Evolutionary conservation across 2,113 vertebrate species (phyloP), one percentile per base, ranked within the genome.

Genomic region (Caranx ignobilis): DNA sequence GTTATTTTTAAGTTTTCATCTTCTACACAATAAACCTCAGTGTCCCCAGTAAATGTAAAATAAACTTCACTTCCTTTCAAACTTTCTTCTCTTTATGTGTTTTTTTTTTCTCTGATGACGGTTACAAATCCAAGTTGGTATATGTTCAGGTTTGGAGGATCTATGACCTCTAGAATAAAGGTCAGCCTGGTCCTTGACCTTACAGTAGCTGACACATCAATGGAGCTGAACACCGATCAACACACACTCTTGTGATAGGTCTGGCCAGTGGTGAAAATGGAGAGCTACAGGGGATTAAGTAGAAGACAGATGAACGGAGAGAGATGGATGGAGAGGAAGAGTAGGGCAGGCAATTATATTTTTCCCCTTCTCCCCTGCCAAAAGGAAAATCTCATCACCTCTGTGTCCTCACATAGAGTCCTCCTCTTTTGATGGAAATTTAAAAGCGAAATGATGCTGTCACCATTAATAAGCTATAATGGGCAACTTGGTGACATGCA

Each of bases 301-400:
- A 48, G 65, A 82, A 61, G 74, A 78, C 7, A 71, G 75, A 87
- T 82, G 59, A 87, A 57, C 21, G 34, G 26, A 69, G 73, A 52
- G 37, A 78, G 60, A 77, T 72, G 74, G 83, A 79, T 66, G 1
- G 11, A 83, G 41, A 79, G 66, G 65, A 86, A 83, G 82, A 72
- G 37, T 41, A 18, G 68, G 66, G 70, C 45, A 59, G 75, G 73
- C 5, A n/a, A 48, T 67, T 84, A 71, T 0, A 1, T 64, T 67
- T 83, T 87, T 72, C 48, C 77, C 43, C 55, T 56, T 66, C 63
- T 43, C 11, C 31, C 54, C 47, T 79, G 75, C 88, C 79, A 82
- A 80, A 57, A 77, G 76, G 26, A 74, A 84, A 74, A 79, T 82
- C 62, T 86, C 78, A 62, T 80, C 79, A 76, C 78, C 66, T 88